Percentiles rank a stretch among this genome's conserved stretches.
Conservation (phyloP, 2,888 invertebrate genomes). For the Phyllotreta cruciferae region DNA sequence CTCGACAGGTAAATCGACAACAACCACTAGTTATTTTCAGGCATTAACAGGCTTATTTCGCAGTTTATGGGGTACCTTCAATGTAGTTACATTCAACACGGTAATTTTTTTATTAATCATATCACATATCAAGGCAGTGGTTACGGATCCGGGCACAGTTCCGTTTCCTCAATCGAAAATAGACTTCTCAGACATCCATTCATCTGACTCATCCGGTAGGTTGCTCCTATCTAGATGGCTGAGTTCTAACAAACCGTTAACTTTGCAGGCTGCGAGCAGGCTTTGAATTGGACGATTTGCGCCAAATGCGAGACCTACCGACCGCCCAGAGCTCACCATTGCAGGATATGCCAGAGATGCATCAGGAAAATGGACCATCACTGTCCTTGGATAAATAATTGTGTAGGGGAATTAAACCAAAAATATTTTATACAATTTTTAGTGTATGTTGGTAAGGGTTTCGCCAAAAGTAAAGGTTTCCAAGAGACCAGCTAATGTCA, state of each 20-base stretch:
- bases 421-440: constrained; percentile 91
- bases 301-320: constrained; percentile 81
- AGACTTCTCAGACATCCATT: constrained; percentile 83
- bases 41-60: constrained; percentile 45
- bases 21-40: not conserved
- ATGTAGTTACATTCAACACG: constrained; percentile 80
- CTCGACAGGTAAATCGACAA: constrained; percentile 70
- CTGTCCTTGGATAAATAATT: constrained; percentile 93
- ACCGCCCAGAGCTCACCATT: constrained; percentile 87
- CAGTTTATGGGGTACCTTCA: constrained; percentile 83
- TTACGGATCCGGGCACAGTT: constrained; percentile 89
- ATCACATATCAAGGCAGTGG: constrained; percentile 83
- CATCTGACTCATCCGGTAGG: constrained; percentile 62
- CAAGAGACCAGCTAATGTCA: too few species aligned
- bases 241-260: not conserved
- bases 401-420: constrained; percentile 91
- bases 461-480: too few species aligned
- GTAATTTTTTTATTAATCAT: constrained; percentile 76
- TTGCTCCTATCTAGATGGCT: not conserved
- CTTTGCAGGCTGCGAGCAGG: constrained; percentile 58
- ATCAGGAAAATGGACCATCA: constrained; percentile 86
- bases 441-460: constrained; percentile 69
- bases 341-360: constrained; percentile 85
- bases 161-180: constrained; percentile 76
- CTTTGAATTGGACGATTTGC: constrained; percentile 81